Evolutionary conservation across 2,113 vertebrate genomes (phyloP), one percentile per base, ranked within the genome.

Genomic region (Caranx melampygus): DNA sequence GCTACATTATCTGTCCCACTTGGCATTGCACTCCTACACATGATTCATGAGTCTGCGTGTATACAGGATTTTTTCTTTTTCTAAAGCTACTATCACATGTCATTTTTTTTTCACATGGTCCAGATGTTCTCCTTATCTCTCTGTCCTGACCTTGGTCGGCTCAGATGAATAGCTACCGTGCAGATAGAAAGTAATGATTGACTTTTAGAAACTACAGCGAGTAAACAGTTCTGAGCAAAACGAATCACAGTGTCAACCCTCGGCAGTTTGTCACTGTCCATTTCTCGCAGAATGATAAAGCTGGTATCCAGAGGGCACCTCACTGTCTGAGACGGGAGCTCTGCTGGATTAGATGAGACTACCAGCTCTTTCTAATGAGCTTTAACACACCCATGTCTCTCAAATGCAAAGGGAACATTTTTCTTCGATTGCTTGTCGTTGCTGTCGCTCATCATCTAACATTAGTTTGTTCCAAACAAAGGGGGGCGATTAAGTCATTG

Each of bases 401-500:
- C 42, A 60, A 33, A 62, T 26, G 51, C 12, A n/a, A 35, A 77
- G 34, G 34, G 18, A 76, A 71, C 45, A 20, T 72, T 44, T 44
- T 72, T 58, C 33, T 64, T 67, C 70, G 71, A 9, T 61, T 74
- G 57, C 51, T 74, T 85, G 72, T 74, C 66, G 79, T 10, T 10
- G 10, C 31, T 72, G 64, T 77, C 73, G 71, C 34, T 57, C 69
- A 61, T 67, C 62, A 70, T 78, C 21, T 12, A 35, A 37, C 15
- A 80, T 63, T 40, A 64, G 35, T 69, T 57, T 14, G 64, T 64
- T 58, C 21, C 40, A 67, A 79, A 79, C 81, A 85, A 74, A 37
- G 15, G 64, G 64, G 49, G 57, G 73, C 69, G 75, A 83, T 73
- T 79, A 69, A 86, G 63, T 60, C 84, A 80, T 82, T 82, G 82